Evolutionary conservation across 2,888 invertebrate genomes (phyloP).

Genomic region (Sphaeridia pumilis): DNA sequence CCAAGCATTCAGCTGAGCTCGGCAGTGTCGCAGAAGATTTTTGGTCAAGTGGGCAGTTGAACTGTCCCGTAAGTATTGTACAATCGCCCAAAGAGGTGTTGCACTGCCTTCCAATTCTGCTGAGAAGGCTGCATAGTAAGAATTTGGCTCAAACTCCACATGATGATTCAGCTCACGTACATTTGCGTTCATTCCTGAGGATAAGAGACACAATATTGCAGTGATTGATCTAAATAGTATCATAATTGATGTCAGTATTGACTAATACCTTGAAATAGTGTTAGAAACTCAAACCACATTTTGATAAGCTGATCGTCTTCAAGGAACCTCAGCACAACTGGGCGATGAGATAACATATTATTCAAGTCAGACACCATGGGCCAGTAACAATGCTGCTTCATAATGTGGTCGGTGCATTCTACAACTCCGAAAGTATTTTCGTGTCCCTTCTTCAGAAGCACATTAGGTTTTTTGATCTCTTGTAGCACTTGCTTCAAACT

Average conservation of each 20-base stretch:
- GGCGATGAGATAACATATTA: slow-evolving; percentile 84
- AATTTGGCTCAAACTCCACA: slow-evolving; percentile 92
- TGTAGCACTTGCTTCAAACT: slow-evolving; percentile 87
- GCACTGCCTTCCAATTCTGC: slow-evolving; percentile 95
- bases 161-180: slow-evolving; percentile 78
- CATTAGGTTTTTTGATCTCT: slow-evolving; percentile 64
- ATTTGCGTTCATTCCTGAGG: slow-evolving; percentile 88
- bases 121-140: slow-evolving; percentile 95
- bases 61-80: slow-evolving; percentile 68
- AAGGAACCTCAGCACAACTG: slow-evolving; percentile 80
- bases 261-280: slow-evolving; percentile 74
- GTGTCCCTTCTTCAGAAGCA: slow-evolving; percentile 58
- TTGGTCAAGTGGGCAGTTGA: slow-evolving; percentile 59
- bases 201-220: background rate
- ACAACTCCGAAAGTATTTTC: slow-evolving; percentile 82
- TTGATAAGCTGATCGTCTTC: slow-evolving; percentile 76
- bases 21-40: slow-evolving; percentile 62
- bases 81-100: slow-evolving; percentile 95
- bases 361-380: slow-evolving; percentile 93
- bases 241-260: background rate
- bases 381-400: slow-evolving; percentile 99
- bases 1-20: slow-evolving; percentile 73
- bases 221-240: background rate
- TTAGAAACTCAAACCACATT: slow-evolving; percentile 91
- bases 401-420: slow-evolving; percentile 78